Evolutionary conservation across 2,797 vertebrate species (phyloP).

Genomic region (Pipistrellus pygmaeus): DNA sequence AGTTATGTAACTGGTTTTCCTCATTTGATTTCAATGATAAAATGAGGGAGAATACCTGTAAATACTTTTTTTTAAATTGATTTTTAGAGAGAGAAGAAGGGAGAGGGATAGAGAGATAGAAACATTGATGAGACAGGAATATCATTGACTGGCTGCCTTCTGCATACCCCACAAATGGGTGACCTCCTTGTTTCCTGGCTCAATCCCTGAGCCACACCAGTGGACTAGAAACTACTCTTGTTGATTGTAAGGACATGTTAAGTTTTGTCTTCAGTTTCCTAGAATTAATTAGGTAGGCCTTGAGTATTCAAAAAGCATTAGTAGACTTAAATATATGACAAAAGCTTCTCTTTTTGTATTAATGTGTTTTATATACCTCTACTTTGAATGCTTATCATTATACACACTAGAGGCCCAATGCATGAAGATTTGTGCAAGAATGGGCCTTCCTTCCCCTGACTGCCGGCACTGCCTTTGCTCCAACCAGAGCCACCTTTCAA

Average conservation of each 20-base stretch:
- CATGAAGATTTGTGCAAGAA: no score
- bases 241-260: background rate
- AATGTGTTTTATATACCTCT: slow-evolving; percentile 18
- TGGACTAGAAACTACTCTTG: background rate
- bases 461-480: no score
- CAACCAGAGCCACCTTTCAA: no score
- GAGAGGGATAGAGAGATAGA: no score
- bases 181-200: no score
- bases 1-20: background rate
- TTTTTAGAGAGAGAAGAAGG: no score
- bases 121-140: no score
- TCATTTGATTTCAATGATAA: slow-evolving; percentile 1
- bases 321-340: background rate
- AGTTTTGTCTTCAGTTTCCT: background rate
- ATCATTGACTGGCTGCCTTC: no score
- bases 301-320: background rate
- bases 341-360: background rate
- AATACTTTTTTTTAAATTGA: no score
- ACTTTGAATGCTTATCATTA: slow-evolving; percentile 16
- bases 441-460: no score
- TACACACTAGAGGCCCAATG: background rate
- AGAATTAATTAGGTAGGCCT: background rate
- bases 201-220: no score
- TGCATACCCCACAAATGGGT: no score
- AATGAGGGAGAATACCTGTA: background rate